These are phyloP conservation scores for Cochlearius cochlearius DNA, from an alignment of 2,113 vertebrate genomes.

Conservation along the genomic window DNA sequence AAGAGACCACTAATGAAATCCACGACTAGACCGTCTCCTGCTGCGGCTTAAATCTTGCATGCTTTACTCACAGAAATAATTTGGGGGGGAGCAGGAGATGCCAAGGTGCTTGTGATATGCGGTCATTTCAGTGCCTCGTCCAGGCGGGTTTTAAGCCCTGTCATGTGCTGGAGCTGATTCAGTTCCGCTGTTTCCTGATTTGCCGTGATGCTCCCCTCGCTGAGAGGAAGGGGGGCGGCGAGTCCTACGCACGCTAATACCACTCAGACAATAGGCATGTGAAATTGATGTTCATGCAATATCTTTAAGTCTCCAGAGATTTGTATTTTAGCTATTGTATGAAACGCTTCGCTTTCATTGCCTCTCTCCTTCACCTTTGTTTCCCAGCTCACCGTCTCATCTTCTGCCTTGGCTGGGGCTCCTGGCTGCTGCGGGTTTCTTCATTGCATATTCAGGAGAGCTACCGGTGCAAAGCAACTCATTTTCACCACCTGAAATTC, in stretches of 20 bases:
- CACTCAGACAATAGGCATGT: slow-evolving; percentile 35
- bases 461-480: slow-evolving; percentile 49
- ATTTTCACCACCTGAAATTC: slow-evolving; percentile 60
- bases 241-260: not conserved
- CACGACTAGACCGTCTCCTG: not conserved
- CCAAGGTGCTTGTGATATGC: not conserved
- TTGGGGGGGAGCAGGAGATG: not conserved
- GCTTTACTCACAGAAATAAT: not conserved
- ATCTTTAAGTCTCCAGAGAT: slow-evolving; percentile 31
- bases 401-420: slow-evolving; percentile 41
- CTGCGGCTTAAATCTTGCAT: not conserved
- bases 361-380: slow-evolving; percentile 56
- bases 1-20: slow-evolving; percentile 11
- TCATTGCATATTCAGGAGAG: slow-evolving; percentile 68
- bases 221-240: not conserved
- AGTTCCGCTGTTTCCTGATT: not conserved
- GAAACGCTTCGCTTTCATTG: slow-evolving; percentile 6
- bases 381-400: slow-evolving; percentile 23
- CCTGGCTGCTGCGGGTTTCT: slow-evolving; percentile 34
- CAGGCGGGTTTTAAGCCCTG: not conserved
- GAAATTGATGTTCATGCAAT: slow-evolving; percentile 58
- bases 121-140: not conserved
- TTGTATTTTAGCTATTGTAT: slow-evolving; percentile 24
- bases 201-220: not conserved
- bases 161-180: slow-evolving; percentile 11